Evolutionary conservation across 2,888 invertebrate species (phyloP).

Genomic region (Patella caerulea): DNA sequence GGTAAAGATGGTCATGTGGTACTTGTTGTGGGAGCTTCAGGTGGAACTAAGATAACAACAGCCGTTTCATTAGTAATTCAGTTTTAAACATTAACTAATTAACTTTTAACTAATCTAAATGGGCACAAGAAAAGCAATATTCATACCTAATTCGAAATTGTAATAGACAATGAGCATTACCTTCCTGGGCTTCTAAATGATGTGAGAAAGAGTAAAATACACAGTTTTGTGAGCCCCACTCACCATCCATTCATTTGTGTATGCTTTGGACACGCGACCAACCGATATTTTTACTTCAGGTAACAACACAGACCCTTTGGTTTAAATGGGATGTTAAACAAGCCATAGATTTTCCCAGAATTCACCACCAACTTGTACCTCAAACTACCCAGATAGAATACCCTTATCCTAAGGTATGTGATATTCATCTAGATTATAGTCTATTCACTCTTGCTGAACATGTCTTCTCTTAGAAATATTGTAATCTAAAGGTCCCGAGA

Average conservation of each 20-base stretch:
- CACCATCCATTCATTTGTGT: too few species aligned
- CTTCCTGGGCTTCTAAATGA: too few species aligned
- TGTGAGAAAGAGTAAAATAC: too few species aligned
- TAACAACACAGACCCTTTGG: constrained; percentile 76
- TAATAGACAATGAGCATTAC: too few species aligned
- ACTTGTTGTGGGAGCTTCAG: constrained; percentile 86
- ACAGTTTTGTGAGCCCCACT: too few species aligned
- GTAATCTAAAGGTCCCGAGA: too few species aligned
- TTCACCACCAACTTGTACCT: constrained; percentile 89
- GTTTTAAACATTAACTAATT: too few species aligned
- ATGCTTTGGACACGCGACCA: too few species aligned
- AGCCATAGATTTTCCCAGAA: constrained; percentile 84
- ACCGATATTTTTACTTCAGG: background rate
- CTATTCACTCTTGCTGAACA: background rate
- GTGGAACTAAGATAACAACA: constrained; percentile 91
- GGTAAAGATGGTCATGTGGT: constrained; percentile 79
- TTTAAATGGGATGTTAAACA: constrained; percentile 83
- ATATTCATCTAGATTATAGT: background rate
- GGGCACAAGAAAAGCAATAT: too few species aligned
- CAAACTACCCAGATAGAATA: constrained; percentile 69
- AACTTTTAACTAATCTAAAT: too few species aligned
- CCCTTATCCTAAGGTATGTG: background rate
- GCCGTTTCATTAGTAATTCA: constrained; percentile 76
- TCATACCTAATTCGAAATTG: too few species aligned
- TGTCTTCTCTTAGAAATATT: too few species aligned